Percentiles rank a stretch among this genome's conserved stretches.
Conservation (phyloP, 2,113 vertebrate genomes). For the Murina feae region DNA sequence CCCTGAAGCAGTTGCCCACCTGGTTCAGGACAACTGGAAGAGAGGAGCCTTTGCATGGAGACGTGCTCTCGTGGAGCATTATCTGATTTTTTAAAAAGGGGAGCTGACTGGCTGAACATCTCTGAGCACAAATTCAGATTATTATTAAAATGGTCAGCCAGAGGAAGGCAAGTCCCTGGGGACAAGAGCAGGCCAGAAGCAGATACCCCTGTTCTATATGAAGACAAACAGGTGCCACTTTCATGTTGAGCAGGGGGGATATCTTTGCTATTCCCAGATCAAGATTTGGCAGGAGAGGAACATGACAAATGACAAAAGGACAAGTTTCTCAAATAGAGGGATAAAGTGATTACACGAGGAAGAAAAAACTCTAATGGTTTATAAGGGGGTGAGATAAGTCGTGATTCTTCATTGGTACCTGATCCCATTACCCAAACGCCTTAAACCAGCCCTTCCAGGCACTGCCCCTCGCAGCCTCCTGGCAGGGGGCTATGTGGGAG, state of each 20-base stretch:
- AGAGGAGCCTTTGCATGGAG: neutral
- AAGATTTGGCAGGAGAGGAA: conserved; percentile 33
- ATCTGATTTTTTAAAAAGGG: conserved; percentile 31
- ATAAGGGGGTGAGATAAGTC: neutral
- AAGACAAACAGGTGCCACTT: neutral
- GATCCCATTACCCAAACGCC: neutral
- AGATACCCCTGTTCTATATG: neutral
- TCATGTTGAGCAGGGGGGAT: neutral
- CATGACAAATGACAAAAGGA: conserved; percentile 33
- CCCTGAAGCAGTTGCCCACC: conserved; percentile 56
- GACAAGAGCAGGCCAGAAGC: neutral
- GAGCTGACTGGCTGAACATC: conserved; percentile 32
- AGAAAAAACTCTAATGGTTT: conserved; percentile 41
- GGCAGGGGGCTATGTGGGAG: conserved; percentile 25
- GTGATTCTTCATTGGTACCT: conserved; percentile 60
- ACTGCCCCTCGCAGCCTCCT: neutral
- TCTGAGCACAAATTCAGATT: conserved; percentile 34
- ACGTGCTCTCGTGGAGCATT: neutral
- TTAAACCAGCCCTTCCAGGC: conserved; percentile 45
- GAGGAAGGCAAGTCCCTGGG: conserved; percentile 6
- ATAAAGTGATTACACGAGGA: neutral
- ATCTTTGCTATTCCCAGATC: conserved; percentile 37
- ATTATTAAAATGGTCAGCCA: conserved; percentile 18
- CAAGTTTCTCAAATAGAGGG: conserved; percentile 23
- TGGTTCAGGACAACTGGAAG: conserved; percentile 56